Evolutionary conservation across 2,888 invertebrate species (phyloP).

Genomic region (Sthenelais limicola): DNA sequence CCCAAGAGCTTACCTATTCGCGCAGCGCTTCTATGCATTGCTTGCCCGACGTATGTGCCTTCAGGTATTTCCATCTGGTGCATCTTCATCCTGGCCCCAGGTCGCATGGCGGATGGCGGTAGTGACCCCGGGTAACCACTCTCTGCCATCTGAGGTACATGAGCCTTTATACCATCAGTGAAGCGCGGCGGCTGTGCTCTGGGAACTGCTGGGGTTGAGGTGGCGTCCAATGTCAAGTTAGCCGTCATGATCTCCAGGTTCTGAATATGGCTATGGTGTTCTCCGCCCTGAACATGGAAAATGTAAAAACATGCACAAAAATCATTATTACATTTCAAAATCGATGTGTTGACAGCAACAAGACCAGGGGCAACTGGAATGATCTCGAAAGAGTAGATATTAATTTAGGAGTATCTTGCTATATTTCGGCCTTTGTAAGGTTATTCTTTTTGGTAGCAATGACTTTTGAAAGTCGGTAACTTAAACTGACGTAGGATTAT

Average conservation of each 20-base stretch:
- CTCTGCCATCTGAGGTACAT: neutral
- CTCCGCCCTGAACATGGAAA: too few relatives aligned
- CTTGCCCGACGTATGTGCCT: constrained; percentile 71
- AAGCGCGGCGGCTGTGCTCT: neutral
- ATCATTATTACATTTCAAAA: too few relatives aligned
- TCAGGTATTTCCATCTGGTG: constrained; percentile 57
- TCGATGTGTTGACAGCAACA: too few relatives aligned
- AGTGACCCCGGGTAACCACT: neutral
- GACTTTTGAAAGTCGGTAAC: too few relatives aligned
- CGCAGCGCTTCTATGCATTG: constrained; percentile 70
- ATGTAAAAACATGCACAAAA: too few relatives aligned
- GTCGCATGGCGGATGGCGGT: neutral
- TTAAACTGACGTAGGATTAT: too few relatives aligned
- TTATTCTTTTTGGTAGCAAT: too few relatives aligned
- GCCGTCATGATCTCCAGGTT: constrained; percentile 26
- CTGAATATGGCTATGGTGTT: neutral
- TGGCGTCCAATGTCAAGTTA: constrained; percentile 6
- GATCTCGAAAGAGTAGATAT: too few relatives aligned
- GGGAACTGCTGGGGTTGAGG: constrained; percentile 36
- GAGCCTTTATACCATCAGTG: too few relatives aligned
- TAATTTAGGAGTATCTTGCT: too few relatives aligned
- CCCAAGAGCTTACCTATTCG: constrained; percentile 56
- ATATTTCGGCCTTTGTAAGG: too few relatives aligned
- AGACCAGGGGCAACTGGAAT: too few relatives aligned
- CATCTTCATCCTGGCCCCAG: constrained; percentile 9